Evolutionary conservation across 2,113 vertebrate genomes (phyloP).

Genomic region (Fregetta grallaria): DNA sequence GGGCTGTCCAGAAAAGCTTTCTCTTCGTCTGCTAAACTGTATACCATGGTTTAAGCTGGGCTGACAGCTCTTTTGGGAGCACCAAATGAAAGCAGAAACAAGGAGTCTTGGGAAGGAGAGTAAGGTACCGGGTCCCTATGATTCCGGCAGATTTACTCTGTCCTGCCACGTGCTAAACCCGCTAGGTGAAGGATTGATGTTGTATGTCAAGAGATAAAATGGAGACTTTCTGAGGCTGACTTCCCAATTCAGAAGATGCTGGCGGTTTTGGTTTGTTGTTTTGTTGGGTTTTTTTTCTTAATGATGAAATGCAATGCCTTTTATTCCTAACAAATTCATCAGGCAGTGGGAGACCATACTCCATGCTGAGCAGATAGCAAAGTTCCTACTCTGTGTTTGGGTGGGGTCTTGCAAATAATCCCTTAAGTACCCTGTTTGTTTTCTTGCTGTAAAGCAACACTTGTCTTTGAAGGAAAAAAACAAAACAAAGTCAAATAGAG

Average conservation of each 20-base stretch:
- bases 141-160: not conserved
- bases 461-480: conserved; percentile 16
- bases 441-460: conserved; percentile 27
- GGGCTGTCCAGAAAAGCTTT: not conserved
- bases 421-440: conserved; percentile 1
- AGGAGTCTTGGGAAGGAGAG: not conserved
- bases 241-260: not conserved
- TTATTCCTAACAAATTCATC: not conserved
- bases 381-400: not conserved
- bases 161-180: not conserved
- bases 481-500: conserved; percentile 20
- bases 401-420: conserved; percentile 12
- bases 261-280: not conserved
- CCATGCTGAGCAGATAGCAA: not conserved
- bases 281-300: not conserved
- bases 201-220: not conserved
- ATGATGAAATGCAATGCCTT: not conserved
- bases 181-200: not conserved
- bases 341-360: not conserved
- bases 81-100: not conserved
- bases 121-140: no score
- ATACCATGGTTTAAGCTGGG: accelerated
- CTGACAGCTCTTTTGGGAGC: not conserved
- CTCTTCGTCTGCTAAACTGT: not conserved
- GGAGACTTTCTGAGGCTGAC: not conserved